Evolutionary conservation across 2,888 invertebrate species (phyloP).

Genomic region (Phortica magna): DNA sequence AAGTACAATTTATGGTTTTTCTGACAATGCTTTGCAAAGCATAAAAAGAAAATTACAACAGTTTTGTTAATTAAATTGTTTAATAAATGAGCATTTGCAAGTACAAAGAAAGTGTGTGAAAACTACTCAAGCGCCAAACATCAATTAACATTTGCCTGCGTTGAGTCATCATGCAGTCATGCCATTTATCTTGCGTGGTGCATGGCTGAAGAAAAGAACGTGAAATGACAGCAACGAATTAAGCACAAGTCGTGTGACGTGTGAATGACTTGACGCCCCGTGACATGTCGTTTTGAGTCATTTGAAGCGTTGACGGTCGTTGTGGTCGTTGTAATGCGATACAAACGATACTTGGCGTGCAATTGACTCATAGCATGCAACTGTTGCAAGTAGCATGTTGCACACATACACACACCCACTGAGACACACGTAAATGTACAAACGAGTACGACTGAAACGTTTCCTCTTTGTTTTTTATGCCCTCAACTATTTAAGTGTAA

Average conservation of each 20-base stretch:
- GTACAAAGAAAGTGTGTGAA: no score
- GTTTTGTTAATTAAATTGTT: neutral
- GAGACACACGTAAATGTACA: neutral
- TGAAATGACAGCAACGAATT: neutral
- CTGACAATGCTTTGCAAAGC: neutral
- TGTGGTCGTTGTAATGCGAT: constrained; percentile 26
- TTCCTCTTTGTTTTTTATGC: neutral
- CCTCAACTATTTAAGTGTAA: constrained; percentile 5
- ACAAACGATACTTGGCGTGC: constrained; percentile 28
- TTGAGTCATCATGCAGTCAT: neutral
- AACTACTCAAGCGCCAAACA: no score
- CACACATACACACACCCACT: neutral
- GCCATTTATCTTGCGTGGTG: neutral
- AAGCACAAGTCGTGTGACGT: constrained; percentile 16
- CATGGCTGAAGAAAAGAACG: neutral
- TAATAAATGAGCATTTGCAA: no score
- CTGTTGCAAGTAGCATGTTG: neutral
- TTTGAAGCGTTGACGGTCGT: constrained; percentile 12
- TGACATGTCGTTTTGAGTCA: constrained; percentile 26
- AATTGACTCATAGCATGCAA: constrained; percentile 30
- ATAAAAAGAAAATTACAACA: neutral
- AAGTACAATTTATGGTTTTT: no score
- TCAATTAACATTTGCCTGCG: neutral
- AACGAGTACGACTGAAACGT: neutral
- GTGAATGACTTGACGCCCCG: constrained; percentile 24